phyloP scores from a whole-genome alignment of 2,113 vertebrate genomes.

The Hucho hucho region DNA sequence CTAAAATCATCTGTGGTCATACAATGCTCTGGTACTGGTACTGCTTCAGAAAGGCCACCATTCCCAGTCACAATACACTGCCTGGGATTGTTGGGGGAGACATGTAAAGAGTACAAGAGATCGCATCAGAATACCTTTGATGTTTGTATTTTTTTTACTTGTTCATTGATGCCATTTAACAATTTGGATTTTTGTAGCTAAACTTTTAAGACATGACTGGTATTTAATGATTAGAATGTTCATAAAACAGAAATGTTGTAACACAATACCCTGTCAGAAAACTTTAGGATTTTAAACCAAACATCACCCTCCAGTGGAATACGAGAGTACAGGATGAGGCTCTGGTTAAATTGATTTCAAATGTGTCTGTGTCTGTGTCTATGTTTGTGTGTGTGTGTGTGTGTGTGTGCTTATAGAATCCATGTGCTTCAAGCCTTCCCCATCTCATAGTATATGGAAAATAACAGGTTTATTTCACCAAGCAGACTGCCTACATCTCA shows the following conservation, averaged over 20 bases:
- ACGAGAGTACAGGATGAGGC: background rate
- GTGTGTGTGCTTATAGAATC: background rate
- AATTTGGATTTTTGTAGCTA: background rate
- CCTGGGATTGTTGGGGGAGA: background rate
- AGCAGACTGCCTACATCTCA: too few relatives aligned
- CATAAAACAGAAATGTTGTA: background rate
- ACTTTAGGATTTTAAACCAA: background rate
- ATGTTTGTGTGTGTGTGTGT: too few relatives aligned
- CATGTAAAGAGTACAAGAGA: background rate
- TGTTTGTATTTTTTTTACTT: background rate
- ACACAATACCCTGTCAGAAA: background rate
- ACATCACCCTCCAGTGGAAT: background rate
- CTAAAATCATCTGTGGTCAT: background rate
- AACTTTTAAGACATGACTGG: background rate
- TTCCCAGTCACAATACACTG: background rate
- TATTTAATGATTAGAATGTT: background rate
- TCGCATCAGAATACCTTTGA: background rate
- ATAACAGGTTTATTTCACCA: too few relatives aligned
- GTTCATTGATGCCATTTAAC: background rate
- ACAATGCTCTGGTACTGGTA: background rate
- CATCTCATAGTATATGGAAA: background rate
- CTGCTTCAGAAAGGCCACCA: background rate
- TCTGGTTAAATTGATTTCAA: background rate
- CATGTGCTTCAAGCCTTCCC: background rate
- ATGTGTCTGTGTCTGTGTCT: background rate